These are phyloP conservation scores for Acrocephalus kingi DNA, from an alignment of 2,113 vertebrate species.

Conservation along the genomic window DNA sequence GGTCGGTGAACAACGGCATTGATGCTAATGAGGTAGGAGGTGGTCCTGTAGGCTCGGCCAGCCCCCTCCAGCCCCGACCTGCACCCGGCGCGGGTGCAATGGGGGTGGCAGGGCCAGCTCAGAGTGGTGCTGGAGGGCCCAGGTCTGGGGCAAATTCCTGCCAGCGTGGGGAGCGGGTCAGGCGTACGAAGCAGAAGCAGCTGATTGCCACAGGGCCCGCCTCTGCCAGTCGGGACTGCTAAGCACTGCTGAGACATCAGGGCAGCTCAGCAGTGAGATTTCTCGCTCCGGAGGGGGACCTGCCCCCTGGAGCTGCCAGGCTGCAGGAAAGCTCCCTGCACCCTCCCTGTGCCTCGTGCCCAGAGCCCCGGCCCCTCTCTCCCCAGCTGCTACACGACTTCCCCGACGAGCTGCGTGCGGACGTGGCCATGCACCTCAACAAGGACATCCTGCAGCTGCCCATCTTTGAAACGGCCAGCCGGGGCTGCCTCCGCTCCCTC, in stretches of 20 bases:
- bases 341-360: accelerated
- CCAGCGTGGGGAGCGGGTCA: accelerated
- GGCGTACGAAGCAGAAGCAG: background rate
- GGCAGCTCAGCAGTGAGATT: background rate
- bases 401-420: slow-evolving; percentile 91
- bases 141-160: background rate
- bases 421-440: slow-evolving; percentile 95
- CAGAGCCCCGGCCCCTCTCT: background rate
- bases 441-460: slow-evolving; percentile 96
- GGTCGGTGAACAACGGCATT: slow-evolving; percentile 97
- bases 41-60: accelerated
- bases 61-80: accelerated
- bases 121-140: background rate
- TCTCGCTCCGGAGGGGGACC: accelerated
- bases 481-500: slow-evolving; percentile 92
- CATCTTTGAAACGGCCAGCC: slow-evolving; percentile 88
- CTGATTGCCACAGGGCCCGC: accelerated
- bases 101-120: background rate
- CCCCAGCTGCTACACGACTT: slow-evolving; percentile 91
- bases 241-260: background rate
- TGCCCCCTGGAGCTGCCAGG: background rate
- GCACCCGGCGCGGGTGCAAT: accelerated
- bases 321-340: background rate
- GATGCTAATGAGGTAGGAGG: slow-evolving; percentile 89
- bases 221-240: background rate